Percentiles rank a stretch among this genome's conserved stretches.
Conservation (phyloP, 2,113 vertebrate genomes). For the Casuarius casuarius region DNA sequence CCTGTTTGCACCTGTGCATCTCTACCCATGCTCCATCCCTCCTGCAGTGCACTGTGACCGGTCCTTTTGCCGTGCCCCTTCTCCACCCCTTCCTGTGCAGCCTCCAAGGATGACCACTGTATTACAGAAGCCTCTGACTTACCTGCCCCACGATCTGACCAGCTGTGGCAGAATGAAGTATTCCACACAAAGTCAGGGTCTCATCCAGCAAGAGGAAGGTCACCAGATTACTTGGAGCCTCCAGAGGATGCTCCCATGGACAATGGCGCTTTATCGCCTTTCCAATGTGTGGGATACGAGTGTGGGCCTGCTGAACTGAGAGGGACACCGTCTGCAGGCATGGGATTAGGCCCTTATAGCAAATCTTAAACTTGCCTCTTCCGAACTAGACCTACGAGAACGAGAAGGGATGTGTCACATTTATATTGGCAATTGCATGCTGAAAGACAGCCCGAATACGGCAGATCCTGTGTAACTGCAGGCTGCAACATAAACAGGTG, state of each 20-base stretch:
- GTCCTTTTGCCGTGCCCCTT: not conserved
- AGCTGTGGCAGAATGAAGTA: not conserved
- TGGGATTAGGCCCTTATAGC: not conserved
- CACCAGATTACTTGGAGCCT: not conserved
- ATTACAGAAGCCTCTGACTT: not conserved
- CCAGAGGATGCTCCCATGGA: not conserved
- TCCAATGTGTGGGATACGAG: not conserved
- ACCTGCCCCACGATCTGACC: not conserved
- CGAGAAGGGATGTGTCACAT: not conserved
- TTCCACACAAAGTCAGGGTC: not conserved
- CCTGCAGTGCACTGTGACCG: not conserved
- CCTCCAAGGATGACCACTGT: not conserved
- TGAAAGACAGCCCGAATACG: not conserved
- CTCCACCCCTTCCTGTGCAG: not conserved
- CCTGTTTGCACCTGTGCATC: not conserved
- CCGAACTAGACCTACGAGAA: not conserved
- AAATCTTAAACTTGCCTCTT: not conserved
- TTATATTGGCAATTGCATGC: not conserved
- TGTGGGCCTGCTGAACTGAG: not conserved
- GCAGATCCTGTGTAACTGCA: not conserved
- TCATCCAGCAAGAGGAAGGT: not conserved
- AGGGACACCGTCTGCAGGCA: not conserved
- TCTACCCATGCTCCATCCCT: not conserved
- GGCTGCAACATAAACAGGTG: not conserved
- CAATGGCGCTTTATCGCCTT: not conserved